Percentiles rank a stretch among this genome's conserved stretches.
Evolutionary conservation across 2,797 vertebrate species (phyloP).

Genomic region (Bufotes viridis): DNA sequence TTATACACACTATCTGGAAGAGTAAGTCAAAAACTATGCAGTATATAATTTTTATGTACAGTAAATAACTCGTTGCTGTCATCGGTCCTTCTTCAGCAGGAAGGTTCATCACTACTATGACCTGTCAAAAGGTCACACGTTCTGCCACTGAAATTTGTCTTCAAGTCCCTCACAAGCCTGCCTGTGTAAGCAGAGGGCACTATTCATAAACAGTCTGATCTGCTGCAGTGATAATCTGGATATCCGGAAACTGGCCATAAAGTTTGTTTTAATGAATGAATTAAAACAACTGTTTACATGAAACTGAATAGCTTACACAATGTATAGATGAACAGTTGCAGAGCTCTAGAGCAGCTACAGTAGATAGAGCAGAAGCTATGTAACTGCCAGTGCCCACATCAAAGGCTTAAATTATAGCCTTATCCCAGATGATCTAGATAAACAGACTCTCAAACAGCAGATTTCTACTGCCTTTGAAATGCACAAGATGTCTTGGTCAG

Average conservation of each 20-base stretch:
- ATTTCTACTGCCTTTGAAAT: slow-evolving; percentile 54
- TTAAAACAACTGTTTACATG: slow-evolving; percentile 51
- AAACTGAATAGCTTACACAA: slow-evolving; percentile 35
- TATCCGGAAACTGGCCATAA: slow-evolving; percentile 19
- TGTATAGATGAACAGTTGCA: slow-evolving; percentile 48
- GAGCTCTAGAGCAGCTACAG: slow-evolving; percentile 9
- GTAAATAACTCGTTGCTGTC: background rate
- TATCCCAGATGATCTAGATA: slow-evolving; percentile 53
- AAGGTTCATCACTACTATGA: background rate
- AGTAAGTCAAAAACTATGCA: background rate
- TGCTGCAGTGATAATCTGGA: background rate
- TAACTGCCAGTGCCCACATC: slow-evolving; percentile 40
- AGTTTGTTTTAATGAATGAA: slow-evolving; percentile 17
- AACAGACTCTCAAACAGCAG: slow-evolving; percentile 46
- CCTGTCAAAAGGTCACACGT: slow-evolving; percentile 8
- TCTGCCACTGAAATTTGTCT: background rate
- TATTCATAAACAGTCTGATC: background rate
- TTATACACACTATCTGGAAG: background rate
- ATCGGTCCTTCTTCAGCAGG: background rate
- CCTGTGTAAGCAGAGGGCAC: background rate
- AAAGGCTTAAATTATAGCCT: slow-evolving; percentile 58
- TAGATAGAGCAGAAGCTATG: slow-evolving; percentile 32
- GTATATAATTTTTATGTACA: background rate
- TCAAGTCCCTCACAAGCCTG: background rate
- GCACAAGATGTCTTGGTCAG: slow-evolving; percentile 18